phyloP scores from a whole-genome alignment of 2,888 invertebrate species.

The Aphidius colemani region DNA sequence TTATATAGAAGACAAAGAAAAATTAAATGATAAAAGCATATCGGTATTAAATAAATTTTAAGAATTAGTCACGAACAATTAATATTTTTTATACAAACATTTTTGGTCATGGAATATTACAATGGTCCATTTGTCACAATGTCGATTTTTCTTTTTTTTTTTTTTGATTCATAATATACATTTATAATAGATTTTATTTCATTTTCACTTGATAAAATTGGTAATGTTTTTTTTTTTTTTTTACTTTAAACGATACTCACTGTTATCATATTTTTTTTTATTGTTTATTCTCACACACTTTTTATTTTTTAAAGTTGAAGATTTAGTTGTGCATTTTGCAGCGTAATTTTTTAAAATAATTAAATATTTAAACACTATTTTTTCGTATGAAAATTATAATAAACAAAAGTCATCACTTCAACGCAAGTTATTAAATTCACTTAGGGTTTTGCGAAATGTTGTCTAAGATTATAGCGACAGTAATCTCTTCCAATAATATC shows the following conservation, averaged over 20 bases:
- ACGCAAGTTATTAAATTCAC: not conserved
- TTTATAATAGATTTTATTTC: slow-evolving; percentile 21
- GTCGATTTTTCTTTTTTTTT: slow-evolving; percentile 7
- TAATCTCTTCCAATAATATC: slow-evolving; percentile 66
- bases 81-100: slow-evolving; percentile 35
- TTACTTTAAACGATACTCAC: not conserved
- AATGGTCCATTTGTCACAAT: slow-evolving; percentile 30
- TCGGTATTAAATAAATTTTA: too few species aligned
- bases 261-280: slow-evolving; percentile 7
- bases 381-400: slow-evolving; percentile 32
- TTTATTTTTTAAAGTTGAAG: slow-evolving; percentile 8
- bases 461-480: slow-evolving; percentile 61
- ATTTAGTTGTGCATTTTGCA: slow-evolving; percentile 15
- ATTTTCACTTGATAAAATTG: not conserved
- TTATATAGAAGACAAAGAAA: not conserved
- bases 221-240: slow-evolving; percentile 2
- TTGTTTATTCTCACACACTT: slow-evolving; percentile 4
- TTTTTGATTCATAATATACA: slow-evolving; percentile 12
- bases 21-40: not conserved
- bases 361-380: slow-evolving; percentile 33
- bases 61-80: slow-evolving; percentile 28
- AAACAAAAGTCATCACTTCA: slow-evolving; percentile 16
- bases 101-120: slow-evolving; percentile 38
- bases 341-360: too few species aligned
- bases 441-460: slow-evolving; percentile 27